Evolutionary conservation across 2,113 vertebrate genomes (phyloP).

Genomic region (Phasianus colchicus): DNA sequence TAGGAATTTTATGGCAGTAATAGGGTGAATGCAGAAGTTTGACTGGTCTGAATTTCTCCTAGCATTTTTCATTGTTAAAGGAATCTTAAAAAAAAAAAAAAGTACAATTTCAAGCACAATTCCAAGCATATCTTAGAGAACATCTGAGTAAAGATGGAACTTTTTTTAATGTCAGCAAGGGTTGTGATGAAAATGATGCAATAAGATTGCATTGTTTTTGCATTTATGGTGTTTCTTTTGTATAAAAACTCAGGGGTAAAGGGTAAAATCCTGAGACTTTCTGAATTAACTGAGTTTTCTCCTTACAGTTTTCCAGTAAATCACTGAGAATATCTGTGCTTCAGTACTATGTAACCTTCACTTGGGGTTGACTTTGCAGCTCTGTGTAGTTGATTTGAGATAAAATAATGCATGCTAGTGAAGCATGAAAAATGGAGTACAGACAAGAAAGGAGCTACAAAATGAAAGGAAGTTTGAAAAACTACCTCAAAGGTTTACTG

Average conservation of each 20-base stretch:
- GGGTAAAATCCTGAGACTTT: not conserved
- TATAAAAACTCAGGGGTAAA: not conserved
- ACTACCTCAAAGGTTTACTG: not conserved
- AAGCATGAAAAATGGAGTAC: not conserved
- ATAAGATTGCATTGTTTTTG: not conserved
- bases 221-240: not conserved
- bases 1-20: not conserved
- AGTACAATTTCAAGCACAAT: not conserved
- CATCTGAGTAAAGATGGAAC: not conserved
- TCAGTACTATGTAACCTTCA: not conserved
- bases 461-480: not conserved
- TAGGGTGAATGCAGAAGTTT: not conserved
- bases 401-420: not conserved
- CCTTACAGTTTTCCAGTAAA: not conserved
- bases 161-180: not conserved
- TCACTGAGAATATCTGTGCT: not conserved
- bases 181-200: not conserved
- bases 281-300: not conserved
- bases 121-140: not conserved
- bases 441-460: not conserved
- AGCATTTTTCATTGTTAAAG: not conserved
- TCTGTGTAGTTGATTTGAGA: not conserved
- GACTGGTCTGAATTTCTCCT: not conserved
- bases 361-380: not conserved
- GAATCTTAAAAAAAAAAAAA: not conserved